A percentile compares a stretch with the other conserved stretches of the same genome.
phyloP scores from a whole-genome alignment of 2,888 invertebrate genomes.

The Dermolepida albohirtum region DNA sequence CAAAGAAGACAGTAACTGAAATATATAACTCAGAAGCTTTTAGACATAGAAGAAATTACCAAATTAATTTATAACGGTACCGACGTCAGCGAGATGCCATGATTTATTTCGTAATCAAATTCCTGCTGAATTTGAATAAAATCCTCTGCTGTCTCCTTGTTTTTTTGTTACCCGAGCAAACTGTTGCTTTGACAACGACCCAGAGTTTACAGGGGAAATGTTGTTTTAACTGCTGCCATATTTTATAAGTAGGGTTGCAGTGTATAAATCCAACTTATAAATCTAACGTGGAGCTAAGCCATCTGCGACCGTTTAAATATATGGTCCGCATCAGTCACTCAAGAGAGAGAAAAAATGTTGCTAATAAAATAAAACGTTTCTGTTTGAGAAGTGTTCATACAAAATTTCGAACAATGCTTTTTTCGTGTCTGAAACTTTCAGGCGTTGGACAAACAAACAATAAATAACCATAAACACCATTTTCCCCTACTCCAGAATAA shows the following conservation, averaged over 20 bases:
- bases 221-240: constrained; percentile 45
- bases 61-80: constrained; percentile 26
- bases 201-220: constrained; percentile 34
- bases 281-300: constrained; percentile 47
- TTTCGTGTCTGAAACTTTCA: constrained; percentile 15
- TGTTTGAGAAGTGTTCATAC: constrained; percentile 18
- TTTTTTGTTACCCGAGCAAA: constrained; percentile 25
- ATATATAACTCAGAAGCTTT: constrained; percentile 1
- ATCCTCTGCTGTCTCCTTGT: constrained; percentile 18
- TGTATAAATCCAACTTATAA: constrained; percentile 46
- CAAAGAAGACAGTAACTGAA: not conserved
- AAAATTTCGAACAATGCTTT: constrained; percentile 26
- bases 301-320: constrained; percentile 49
- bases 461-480: not conserved
- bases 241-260: constrained; percentile 46
- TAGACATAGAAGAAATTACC: constrained; percentile 12
- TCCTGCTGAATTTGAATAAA: constrained; percentile 33
- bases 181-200: constrained; percentile 39
- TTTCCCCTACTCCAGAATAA: not conserved
- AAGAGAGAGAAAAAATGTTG: constrained; percentile 23
- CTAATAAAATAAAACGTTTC: constrained; percentile 38
- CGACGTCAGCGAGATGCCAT: constrained; percentile 18
- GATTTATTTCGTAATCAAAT: constrained; percentile 34
- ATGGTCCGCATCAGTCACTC: constrained; percentile 42
- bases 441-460: constrained; percentile 1